Evolutionary conservation across 2,797 vertebrate genomes (phyloP), one percentile per base, ranked within the genome.

Genomic region (Morelia viridis): DNA sequence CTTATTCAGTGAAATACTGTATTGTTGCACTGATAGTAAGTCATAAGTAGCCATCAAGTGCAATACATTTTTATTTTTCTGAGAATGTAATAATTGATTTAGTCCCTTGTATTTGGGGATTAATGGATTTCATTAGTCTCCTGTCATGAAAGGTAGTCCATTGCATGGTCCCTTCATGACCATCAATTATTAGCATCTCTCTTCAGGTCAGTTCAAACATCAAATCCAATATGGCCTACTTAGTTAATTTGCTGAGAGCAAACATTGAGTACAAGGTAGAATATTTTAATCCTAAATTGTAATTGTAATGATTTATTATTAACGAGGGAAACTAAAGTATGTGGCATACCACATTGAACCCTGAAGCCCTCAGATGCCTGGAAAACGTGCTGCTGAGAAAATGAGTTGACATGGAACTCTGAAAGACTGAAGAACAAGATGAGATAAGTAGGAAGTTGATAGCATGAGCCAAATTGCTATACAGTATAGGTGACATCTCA

Each of bases 211-310:
- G 65, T 62, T 22, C 41, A 88, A 91, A 76, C 19, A 2, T 65
- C 58, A 87, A 64, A 87, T 46, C 24, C 68, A 83, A 68, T 15
- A n/a, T 62, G 46, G 19, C 64, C 0, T 0, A 94, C 92, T 95
- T 94, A 95, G 94, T 96, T 96, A 92, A 94, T 50, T 65, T 92
- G 31, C 91, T 95, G 89, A 93, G 91, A 94, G 95, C 92, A 93
- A 61, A 92, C 87, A 71, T 93, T 93, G 93, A 94, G 89, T 83
- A 89, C 89, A 61, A 60, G 46, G 58, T 89, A 95, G 41, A 80
- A 56, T 93, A 88, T 91, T 96, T 94, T 93, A 91, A 88, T 95
- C 91, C 92, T 96, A 80, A 80, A 80, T 24, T 80, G 76, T 80
- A 46, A 46, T 96, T 87, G 50, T 92, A 94, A 91, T 90, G 85